These are phyloP conservation scores for Andrena flavipes DNA, from an alignment of 2,888 invertebrate genomes.

Conservation along the genomic window DNA sequence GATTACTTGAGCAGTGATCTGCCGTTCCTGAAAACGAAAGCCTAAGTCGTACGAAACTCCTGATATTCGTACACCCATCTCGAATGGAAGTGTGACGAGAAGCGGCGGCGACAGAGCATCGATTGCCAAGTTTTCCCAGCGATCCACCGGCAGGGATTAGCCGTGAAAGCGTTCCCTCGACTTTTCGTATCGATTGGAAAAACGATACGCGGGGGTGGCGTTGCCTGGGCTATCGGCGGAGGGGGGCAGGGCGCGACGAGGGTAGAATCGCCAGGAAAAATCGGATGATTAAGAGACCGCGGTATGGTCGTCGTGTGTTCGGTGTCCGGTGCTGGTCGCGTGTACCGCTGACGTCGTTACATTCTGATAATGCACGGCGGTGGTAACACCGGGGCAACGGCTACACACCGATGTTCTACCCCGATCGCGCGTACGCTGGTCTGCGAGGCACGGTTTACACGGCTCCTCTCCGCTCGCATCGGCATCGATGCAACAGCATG, in stretches of 20 bases:
- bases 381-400: constrained; percentile 64
- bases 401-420: constrained; percentile 48
- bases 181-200: constrained; percentile 70
- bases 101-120: background rate
- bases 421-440: constrained; percentile 17
- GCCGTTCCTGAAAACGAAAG: too few species aligned
- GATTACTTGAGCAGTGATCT: too few species aligned
- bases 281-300: constrained; percentile 79
- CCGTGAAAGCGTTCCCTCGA: background rate
- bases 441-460: constrained; percentile 44
- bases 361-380: constrained; percentile 79
- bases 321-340: constrained; percentile 73
- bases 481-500: constrained; percentile 71
- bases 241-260: background rate
- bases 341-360: constrained; percentile 78
- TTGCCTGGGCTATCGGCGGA: background rate
- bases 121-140: background rate
- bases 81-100: background rate
- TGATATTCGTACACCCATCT: too few species aligned
- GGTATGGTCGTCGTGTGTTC: constrained; percentile 72
- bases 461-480: constrained; percentile 49
- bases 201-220: constrained; percentile 47
- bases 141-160: background rate
- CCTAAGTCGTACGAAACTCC: too few species aligned
- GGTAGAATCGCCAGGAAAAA: constrained; percentile 70